Evolutionary conservation across 2,797 vertebrate species (phyloP).

Genomic region (Sebastiscus albofasciatus): DNA sequence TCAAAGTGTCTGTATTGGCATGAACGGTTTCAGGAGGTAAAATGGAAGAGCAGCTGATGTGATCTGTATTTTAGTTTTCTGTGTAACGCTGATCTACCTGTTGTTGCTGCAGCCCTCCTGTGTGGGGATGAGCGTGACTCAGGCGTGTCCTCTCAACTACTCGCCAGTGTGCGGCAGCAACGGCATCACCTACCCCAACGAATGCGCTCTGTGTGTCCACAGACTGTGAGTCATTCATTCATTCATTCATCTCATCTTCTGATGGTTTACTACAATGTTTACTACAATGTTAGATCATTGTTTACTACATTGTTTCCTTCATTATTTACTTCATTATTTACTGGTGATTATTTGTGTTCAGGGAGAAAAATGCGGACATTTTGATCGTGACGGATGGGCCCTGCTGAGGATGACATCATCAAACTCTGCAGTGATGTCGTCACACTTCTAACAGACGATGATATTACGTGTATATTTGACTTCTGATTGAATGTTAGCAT

Average conservation of each 20-base stretch:
- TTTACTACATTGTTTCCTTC: no score
- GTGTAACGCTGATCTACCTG: neutral
- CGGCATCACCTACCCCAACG: conserved; percentile 80
- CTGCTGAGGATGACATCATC: conserved; percentile 56
- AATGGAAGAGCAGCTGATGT: no score
- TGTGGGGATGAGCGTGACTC: conserved; percentile 29
- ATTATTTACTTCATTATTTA: neutral
- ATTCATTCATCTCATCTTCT: neutral
- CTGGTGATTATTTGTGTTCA: conserved; percentile 13
- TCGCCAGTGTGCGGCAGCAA: conserved; percentile 83
- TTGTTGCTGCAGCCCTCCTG: conserved; percentile 68
- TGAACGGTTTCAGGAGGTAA: no score
- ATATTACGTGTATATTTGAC: conserved; percentile 10
- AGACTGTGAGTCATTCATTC: conserved; percentile 57
- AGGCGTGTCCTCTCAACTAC: conserved; percentile 77
- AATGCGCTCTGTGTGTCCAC: conserved; percentile 80
- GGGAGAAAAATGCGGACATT: conserved; percentile 70
- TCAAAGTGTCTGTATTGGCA: no score
- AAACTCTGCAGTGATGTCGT: neutral
- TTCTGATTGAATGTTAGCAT: conserved; percentile 40
- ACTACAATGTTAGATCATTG: no score
- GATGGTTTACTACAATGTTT: neutral
- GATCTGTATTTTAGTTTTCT: no score
- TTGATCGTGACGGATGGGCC: conserved; percentile 64
- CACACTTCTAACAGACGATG: neutral